Percentiles rank a stretch among this genome's conserved stretches.
These are phyloP conservation scores for Sesamia nonagrioides DNA, from an alignment of 1,140 invertebrate genomes.

Conservation along the genomic window DNA sequence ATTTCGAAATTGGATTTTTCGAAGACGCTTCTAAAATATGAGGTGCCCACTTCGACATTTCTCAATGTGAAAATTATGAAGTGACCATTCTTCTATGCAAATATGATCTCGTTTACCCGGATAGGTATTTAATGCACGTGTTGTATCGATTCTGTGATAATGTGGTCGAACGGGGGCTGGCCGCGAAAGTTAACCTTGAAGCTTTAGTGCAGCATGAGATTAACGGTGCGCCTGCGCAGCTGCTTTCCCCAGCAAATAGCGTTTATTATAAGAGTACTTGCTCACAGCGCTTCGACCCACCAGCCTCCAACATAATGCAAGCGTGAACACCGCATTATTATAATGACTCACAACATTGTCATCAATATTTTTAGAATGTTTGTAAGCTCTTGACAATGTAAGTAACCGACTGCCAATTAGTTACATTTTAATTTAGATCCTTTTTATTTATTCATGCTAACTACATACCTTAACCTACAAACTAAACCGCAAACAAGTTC, in stretches of 20 bases:
- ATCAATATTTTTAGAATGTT: slow-evolving; percentile 80
- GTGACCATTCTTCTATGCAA: slow-evolving; percentile 17
- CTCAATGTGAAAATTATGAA: slow-evolving; percentile 2
- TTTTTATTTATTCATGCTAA: slow-evolving; percentile 20
- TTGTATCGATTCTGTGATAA: slow-evolving; percentile 33
- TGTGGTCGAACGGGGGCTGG: slow-evolving; percentile 62
- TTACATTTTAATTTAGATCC: slow-evolving; percentile 17
- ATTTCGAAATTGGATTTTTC: neutral
- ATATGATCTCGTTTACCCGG: slow-evolving; percentile 30
- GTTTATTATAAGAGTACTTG: slow-evolving; percentile 51
- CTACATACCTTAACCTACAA: slow-evolving; percentile 32
- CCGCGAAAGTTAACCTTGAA: slow-evolving; percentile 81
- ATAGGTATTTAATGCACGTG: slow-evolving; percentile 38
- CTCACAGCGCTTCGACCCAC: slow-evolving; percentile 16
- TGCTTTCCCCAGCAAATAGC: slow-evolving; percentile 72
- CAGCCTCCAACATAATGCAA: slow-evolving; percentile 53
- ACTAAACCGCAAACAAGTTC: slow-evolving; percentile 29
- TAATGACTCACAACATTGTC: slow-evolving; percentile 67
- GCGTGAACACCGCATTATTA: slow-evolving; percentile 57
- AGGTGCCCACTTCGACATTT: neutral
- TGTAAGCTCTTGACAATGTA: slow-evolving; percentile 51
- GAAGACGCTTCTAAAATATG: neutral
- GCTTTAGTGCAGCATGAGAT: slow-evolving; percentile 67
- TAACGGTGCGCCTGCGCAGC: slow-evolving; percentile 65
- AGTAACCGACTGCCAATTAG: slow-evolving; percentile 34